phyloP scores from a whole-genome alignment of 2,113 vertebrate genomes.

The Irena cyanogastra region DNA sequence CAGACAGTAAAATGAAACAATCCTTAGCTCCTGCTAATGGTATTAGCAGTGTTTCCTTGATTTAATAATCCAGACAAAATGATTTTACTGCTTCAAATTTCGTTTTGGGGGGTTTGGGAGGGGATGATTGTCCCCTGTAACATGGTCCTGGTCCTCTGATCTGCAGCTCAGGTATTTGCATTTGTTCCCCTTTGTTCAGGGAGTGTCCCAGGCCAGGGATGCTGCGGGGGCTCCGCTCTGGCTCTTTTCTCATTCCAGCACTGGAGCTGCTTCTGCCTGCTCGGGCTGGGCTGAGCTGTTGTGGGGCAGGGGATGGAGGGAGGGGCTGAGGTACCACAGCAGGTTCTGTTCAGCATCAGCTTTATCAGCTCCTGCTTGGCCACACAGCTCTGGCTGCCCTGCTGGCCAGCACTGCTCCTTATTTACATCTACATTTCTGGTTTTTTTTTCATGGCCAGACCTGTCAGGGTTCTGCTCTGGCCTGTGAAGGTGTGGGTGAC shows the following conservation, averaged over 20 bases:
- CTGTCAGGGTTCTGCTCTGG: background rate
- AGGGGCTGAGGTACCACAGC: background rate
- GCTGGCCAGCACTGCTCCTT: background rate
- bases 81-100: background rate
- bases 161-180: background rate
- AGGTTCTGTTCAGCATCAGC: background rate
- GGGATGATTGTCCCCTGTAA: fast-evolving
- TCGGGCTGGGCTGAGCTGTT: background rate
- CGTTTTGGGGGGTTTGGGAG: fast-evolving
- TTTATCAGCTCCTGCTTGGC: background rate
- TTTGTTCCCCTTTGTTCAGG: background rate
- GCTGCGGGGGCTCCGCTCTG: background rate
- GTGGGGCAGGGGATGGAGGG: background rate
- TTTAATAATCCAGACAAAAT: background rate
- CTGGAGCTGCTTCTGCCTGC: background rate
- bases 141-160: background rate
- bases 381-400: background rate
- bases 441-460: background rate
- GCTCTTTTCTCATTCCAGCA: background rate
- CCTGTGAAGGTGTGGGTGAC: background rate
- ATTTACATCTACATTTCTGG: background rate
- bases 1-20: background rate
- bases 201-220: background rate
- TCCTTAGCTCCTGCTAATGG: background rate
- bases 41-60: background rate